These are phyloP conservation scores for Metallyticus violacea DNA, from an alignment of 2,888 invertebrate species.

Conservation along the genomic window DNA sequence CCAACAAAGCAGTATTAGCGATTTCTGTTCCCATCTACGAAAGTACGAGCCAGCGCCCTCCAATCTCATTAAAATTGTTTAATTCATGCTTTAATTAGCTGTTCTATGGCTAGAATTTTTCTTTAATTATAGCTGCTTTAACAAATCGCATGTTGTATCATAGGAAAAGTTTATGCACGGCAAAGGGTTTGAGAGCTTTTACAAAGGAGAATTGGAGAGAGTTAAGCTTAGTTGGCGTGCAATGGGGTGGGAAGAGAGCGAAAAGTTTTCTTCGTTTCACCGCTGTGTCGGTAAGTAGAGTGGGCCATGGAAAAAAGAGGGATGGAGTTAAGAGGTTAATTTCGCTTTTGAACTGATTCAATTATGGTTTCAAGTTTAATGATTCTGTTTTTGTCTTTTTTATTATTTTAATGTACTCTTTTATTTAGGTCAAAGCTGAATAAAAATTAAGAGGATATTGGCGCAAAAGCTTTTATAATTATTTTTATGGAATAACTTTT, in stretches of 20 bases:
- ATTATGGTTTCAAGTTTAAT: slow-evolving; percentile 3
- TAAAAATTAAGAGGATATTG: not conserved
- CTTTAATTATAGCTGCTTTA: slow-evolving; percentile 26
- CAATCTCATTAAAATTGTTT: slow-evolving; percentile 23
- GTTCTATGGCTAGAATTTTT: slow-evolving; percentile 16
- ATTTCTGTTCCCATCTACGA: not conserved
- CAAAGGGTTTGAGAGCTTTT: not conserved
- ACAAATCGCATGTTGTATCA: slow-evolving; percentile 21
- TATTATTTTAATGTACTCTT: not conserved
- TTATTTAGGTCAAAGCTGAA: not conserved
- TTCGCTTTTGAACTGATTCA: slow-evolving; percentile 8
- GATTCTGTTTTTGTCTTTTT: not conserved
- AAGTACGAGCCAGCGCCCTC: not conserved
- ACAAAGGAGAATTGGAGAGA: not conserved
- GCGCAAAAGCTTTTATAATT: not conserved
- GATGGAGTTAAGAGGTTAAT: not conserved
- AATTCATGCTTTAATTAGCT: slow-evolving; percentile 25
- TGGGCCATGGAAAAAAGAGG: not conserved
- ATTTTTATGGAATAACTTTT: not conserved
- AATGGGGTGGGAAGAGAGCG: not conserved
- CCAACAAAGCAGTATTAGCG: not conserved
- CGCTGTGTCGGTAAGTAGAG: not conserved
- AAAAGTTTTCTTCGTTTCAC: not conserved
- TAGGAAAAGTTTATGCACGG: slow-evolving; percentile 6
- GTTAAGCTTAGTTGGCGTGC: not conserved